These are phyloP conservation scores for Nomada fucata DNA, from an alignment of 2,888 invertebrate species.

Conservation along the genomic window DNA sequence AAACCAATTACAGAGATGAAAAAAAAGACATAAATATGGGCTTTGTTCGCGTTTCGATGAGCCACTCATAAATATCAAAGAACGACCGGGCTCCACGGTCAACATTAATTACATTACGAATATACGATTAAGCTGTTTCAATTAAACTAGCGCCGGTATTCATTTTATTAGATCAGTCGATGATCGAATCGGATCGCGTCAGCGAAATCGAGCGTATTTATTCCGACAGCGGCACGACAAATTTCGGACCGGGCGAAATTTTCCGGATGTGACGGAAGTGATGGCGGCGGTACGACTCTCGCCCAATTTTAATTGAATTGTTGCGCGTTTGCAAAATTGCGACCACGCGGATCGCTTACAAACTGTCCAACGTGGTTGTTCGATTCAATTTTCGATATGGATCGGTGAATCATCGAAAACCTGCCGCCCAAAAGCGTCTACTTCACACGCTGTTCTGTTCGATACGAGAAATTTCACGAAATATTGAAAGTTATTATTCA, in stretches of 20 bases:
- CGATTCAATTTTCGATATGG: conserved; percentile 49
- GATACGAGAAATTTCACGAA: too few species aligned
- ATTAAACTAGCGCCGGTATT: background rate
- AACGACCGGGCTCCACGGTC: background rate
- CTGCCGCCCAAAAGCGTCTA: background rate
- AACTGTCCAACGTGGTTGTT: conserved; percentile 33
- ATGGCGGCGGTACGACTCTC: background rate
- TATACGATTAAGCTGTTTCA: conserved; percentile 2
- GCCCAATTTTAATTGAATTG: conserved; percentile 56
- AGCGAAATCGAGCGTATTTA: conserved; percentile 40
- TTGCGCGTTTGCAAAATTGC: conserved; percentile 46
- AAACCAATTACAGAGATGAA: too few species aligned
- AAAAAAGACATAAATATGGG: too few species aligned
- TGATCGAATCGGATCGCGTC: conserved; percentile 24
- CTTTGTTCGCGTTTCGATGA: background rate
- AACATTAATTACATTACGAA: conserved; percentile 24
- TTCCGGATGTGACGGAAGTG: conserved; percentile 30
- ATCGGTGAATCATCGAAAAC: conserved; percentile 6
- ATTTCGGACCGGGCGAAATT: conserved; percentile 28
- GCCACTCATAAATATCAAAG: background rate
- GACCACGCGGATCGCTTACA: conserved; percentile 47
- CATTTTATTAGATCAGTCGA: conserved; percentile 9
- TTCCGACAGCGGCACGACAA: conserved; percentile 17
- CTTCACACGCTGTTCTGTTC: background rate
- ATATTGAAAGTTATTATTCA: too few species aligned